Evolutionary conservation across 2,888 invertebrate genomes (phyloP), one percentile per base, ranked within the genome.

Genomic region (Pollenia angustigena): DNA sequence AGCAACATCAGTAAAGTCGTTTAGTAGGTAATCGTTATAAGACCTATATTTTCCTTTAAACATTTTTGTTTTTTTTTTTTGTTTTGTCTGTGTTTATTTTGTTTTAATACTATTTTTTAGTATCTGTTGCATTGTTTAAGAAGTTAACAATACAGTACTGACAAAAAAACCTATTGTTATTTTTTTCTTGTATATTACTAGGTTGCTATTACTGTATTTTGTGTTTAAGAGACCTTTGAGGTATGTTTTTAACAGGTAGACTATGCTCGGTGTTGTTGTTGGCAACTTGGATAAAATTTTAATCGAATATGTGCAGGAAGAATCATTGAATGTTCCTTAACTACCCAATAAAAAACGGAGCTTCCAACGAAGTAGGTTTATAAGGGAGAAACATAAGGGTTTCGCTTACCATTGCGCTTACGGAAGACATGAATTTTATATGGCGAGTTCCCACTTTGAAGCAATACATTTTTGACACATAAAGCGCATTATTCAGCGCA

Each of bases 1-100:
- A 69, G 75, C 58, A 69, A 82, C 75, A 75, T 82, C 75, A 68
- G 66, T 50, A 68, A 87, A 84, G 86, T 87, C 86, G 86, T 87
- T 87, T 83, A 87, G 83, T 87, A 84, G 86, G 86, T 87, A 84
- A 87, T 84, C 80, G 86, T 84, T 87, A 87, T 87, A 81, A 87
- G 86, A 84, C 86, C 86, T 87, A 87, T 84, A 87, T 87, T 80
- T 85, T 81, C 46, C 69, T 78, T 72, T 50, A 69, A 40, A 32
- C 32, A 32, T 32, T 32, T 32, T 32, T 12, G 11, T 54, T 60
- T 76, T 60, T 62, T 54, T 68, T 54, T 60, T 52, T 32, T 72
- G 7, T 69, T 62, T 48, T 60, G 58, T 18, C 68, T 81, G 11
- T 52, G n/a, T 84, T 54, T 52, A 46, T 81, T 54, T 76, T 81